A percentile compares a stretch with the other conserved stretches of the same genome.
Evolutionary conservation across 2,113 vertebrate species (phyloP).

Genomic region (Spermophilus dauricus): DNA sequence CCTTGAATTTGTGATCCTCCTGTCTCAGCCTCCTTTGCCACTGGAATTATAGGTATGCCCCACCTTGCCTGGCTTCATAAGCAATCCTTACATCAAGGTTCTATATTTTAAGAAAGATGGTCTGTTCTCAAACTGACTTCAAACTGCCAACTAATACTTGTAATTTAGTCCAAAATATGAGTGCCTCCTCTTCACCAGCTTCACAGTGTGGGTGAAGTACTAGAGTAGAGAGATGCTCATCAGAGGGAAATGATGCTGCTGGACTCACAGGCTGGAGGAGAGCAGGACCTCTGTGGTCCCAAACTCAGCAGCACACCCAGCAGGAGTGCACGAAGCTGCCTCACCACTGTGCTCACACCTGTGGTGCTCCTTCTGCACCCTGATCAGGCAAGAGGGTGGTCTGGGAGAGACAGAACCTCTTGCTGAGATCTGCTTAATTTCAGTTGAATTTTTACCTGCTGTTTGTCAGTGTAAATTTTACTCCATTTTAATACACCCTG

Average conservation of each 20-base stretch:
- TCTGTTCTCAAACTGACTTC: neutral
- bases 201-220: fast-evolving
- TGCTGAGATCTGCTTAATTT: neutral
- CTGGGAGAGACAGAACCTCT: neutral
- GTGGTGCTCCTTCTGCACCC: too few species aligned
- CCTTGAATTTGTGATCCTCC: too few species aligned
- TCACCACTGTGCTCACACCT: neutral
- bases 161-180: neutral
- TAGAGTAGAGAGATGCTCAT: neutral
- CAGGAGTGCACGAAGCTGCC: neutral
- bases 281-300: neutral
- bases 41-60: too few species aligned
- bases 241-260: neutral
- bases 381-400: too few species aligned
- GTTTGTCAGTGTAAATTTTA: neutral
- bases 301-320: too few species aligned
- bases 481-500: neutral
- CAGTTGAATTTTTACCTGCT: neutral
- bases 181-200: too few species aligned
- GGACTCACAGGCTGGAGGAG: neutral
- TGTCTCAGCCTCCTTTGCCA: too few species aligned
- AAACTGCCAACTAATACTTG: neutral
- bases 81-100: too few species aligned
- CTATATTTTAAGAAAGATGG: neutral
- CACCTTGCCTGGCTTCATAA: too few species aligned